A percentile compares a stretch with the other conserved stretches of the same genome.
phyloP scores from a whole-genome alignment of 2,888 invertebrate species.

The Caenorhabditis becei region DNA sequence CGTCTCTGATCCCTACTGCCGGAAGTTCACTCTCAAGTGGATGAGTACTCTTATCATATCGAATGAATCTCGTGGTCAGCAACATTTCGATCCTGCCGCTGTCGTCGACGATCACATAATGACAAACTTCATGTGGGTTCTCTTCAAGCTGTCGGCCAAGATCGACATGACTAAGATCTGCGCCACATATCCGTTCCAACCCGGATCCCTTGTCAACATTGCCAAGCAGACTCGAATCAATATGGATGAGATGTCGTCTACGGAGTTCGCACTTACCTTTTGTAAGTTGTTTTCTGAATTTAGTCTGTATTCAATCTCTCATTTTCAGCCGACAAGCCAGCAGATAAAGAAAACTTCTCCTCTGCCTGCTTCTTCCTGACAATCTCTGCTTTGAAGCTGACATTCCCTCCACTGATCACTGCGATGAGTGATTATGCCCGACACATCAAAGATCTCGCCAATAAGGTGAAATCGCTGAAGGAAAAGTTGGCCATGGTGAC shows the following conservation, averaged over 20 bases:
- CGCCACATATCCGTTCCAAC: conserved; percentile 91
- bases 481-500: conserved; percentile 14
- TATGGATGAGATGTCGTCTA: conserved; percentile 89
- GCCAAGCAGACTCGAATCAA: conserved; percentile 87
- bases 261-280: conserved; percentile 71
- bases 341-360: conserved; percentile 88
- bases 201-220: conserved; percentile 83
- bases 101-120: conserved; percentile 90
- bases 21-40: conserved; percentile 89
- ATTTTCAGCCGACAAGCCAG: conserved; percentile 26
- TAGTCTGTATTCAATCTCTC: background rate
- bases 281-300: background rate
- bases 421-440: conserved; percentile 64
- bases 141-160: conserved; percentile 92
- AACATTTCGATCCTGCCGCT: conserved; percentile 87
- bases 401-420: conserved; percentile 89
- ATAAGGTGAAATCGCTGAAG: conserved; percentile 15
- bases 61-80: conserved; percentile 3
- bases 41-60: conserved; percentile 87
- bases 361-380: conserved; percentile 98
- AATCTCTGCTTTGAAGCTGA: conserved; percentile 93
- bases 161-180: conserved; percentile 92
- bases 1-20: conserved; percentile 89
- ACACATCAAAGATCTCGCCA: conserved; percentile 58
- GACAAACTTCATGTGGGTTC: conserved; percentile 92